Base-by-base conservation (phyloP, 2,113 vertebrate genomes). In the Trematomus loennbergii region DNA sequence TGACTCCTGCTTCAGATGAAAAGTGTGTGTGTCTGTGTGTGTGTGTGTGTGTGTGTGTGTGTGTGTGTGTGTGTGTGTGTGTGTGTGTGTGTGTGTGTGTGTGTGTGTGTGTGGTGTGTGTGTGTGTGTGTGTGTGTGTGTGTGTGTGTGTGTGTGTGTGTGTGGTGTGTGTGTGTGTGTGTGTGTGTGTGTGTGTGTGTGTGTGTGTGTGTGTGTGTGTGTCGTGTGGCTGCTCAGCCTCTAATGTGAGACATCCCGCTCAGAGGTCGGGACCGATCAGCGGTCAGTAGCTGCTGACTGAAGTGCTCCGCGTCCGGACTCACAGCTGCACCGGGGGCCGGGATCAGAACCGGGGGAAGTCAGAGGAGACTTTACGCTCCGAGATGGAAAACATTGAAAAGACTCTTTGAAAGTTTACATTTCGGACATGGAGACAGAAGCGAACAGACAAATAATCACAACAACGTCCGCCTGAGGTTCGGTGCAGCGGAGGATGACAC, bases 401-500 rank as follows among this genome's bases (percentile, higher is more conserved):
- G 70, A 82, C 85, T 82, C 59, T 2, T 55, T 81, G 75, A 85
- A 85, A 84, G 79, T 88, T 84, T 58, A 16, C 11, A 5, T 59
- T 29, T 25, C 53, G 16, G 70, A 59, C 59, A 82, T 89, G 91
- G 79, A 73, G 66, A 67, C 45, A n/a, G 75, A 16, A 8, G 40
- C 1, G 5, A 25, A 9, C 1, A 40, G 43, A 17, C 43, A 36
- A 2, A 71, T 22, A 2, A 46, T 55, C 40, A 7, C 16, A 43
- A 1, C 7, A 20, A 55, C 59, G 6, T 70, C 70, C 1, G 45
- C 2, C 70, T 17, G 77, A 67, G 72, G 17, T 79, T 16, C 74
- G 69, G 72, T 46, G 71, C 36, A 10, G 64, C 63, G 43, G 80
- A 82, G 78, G 81, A 91, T 88, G 90, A 87, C 77, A 78, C 74